phyloP scores from a whole-genome alignment of 1,140 invertebrate species.

The Diachasmimorpha longicaudata region DNA sequence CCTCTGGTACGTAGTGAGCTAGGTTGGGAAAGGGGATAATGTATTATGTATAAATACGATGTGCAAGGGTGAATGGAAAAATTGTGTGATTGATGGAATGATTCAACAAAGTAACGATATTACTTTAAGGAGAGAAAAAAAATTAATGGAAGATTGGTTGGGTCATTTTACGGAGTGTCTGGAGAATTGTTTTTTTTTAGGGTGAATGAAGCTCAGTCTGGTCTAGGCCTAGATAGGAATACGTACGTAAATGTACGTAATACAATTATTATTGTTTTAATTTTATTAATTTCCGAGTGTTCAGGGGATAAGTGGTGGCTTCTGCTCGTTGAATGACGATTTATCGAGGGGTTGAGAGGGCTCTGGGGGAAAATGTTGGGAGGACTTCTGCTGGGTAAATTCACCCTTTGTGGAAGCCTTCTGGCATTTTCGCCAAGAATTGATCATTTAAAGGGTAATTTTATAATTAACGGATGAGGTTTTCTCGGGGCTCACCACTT shows the following conservation, averaged over 20 bases:
- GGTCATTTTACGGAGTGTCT: background rate
- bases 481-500: background rate
- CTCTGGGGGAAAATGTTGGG: background rate
- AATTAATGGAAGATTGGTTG: background rate
- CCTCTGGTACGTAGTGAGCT: conserved; percentile 49
- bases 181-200: background rate
- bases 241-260: conserved; percentile 35
- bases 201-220: conserved; percentile 46
- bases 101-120: background rate
- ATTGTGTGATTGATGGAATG: conserved; percentile 1
- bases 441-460: too few species aligned
- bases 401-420: too few species aligned
- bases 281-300: too few species aligned
- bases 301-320: background rate
- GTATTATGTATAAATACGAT: conserved; percentile 10
- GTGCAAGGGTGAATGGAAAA: background rate
- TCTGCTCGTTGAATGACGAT: background rate
- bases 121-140: conserved; percentile 5
- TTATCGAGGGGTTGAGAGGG: background rate
- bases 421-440: too few species aligned
- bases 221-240: conserved; percentile 46
- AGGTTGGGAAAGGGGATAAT: conserved; percentile 49
- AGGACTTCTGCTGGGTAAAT: too few species aligned
- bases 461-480: too few species aligned
- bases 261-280: conserved; percentile 24